Conservation (phyloP, 2,113 vertebrate genomes). For the Rostratula benghalensis region DNA sequence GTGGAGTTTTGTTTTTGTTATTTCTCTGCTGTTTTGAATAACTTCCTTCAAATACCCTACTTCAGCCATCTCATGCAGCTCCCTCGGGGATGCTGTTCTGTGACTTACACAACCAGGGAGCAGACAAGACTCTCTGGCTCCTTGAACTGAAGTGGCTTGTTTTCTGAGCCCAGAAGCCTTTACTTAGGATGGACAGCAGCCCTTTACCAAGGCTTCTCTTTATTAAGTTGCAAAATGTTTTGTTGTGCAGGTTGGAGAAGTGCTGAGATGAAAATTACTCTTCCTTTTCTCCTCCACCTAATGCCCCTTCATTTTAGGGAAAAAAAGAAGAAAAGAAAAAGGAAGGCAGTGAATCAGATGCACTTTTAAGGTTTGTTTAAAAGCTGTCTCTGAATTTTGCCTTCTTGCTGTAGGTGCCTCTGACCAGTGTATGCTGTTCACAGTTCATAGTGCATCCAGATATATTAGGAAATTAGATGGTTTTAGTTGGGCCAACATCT, state of each 20-base stretch:
- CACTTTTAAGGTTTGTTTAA: neutral
- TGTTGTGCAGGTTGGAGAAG: neutral
- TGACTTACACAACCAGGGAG: neutral
- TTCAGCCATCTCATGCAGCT: neutral
- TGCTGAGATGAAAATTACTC: neutral
- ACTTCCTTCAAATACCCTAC: neutral
- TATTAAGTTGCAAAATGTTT: neutral
- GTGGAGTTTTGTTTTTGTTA: neutral
- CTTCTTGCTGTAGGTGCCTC: rapidly evolving
- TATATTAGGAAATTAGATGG: neutral
- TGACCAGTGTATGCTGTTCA: neutral
- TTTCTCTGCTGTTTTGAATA: conserved; percentile 13
- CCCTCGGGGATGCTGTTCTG: neutral
- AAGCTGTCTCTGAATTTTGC: neutral
- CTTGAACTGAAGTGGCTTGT: neutral
- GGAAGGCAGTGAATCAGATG: rapidly evolving
- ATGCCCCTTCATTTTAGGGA: neutral
- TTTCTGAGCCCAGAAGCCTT: neutral
- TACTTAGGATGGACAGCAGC: neutral
- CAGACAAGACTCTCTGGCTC: neutral
- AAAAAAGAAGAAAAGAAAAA: neutral
- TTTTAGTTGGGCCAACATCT: neutral
- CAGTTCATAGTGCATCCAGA: neutral
- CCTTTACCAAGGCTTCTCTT: neutral
- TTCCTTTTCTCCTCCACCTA: neutral